These are phyloP conservation scores for Hozukius guyotensis DNA, from an alignment of 2,797 vertebrate genomes.

Conservation along the genomic window DNA sequence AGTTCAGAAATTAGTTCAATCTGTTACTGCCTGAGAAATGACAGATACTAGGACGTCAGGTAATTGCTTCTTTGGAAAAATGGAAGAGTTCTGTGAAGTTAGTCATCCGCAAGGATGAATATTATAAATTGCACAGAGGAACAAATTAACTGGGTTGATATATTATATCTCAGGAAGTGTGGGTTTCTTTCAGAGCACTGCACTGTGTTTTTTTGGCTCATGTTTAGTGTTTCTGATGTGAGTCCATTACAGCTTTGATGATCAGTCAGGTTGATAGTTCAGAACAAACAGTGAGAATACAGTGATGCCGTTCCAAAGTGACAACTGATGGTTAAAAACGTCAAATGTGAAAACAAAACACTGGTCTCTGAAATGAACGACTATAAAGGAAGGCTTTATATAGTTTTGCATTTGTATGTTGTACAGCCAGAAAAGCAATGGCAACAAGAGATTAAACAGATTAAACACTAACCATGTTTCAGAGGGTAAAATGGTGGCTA, in stretches of 20 bases:
- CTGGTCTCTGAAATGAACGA: background rate
- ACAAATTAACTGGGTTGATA: conserved; percentile 76
- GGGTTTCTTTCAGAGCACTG: conserved; percentile 36
- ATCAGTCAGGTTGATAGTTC: conserved; percentile 51
- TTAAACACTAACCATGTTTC: background rate
- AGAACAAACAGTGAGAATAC: conserved; percentile 27
- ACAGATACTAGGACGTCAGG: conserved; percentile 75
- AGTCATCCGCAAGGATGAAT: conserved; percentile 72
- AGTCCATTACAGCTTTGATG: conserved; percentile 39
- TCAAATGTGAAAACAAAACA: conserved; percentile 32
- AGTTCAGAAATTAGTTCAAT: conserved; percentile 80
- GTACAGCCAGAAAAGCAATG: background rate
- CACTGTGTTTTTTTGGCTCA: conserved; percentile 36
- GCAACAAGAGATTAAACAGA: background rate
- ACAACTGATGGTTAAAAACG: conserved; percentile 24
- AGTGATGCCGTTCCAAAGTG: conserved; percentile 17
- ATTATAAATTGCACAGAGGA: conserved; percentile 73
- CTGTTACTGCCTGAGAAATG: conserved; percentile 75
- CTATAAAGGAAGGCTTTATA: background rate
- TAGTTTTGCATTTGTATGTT: conserved; percentile 1
- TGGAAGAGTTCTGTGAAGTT: conserved; percentile 70
- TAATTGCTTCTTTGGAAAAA: conserved; percentile 84
- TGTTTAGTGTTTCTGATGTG: conserved; percentile 43
- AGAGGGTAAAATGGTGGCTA: background rate
- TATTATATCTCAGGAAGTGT: conserved; percentile 61